Percentiles rank a stretch among this genome's conserved stretches.
Conservation (phyloP, 2,888 invertebrate species). For the Caenorhabditis japonica region DNA sequence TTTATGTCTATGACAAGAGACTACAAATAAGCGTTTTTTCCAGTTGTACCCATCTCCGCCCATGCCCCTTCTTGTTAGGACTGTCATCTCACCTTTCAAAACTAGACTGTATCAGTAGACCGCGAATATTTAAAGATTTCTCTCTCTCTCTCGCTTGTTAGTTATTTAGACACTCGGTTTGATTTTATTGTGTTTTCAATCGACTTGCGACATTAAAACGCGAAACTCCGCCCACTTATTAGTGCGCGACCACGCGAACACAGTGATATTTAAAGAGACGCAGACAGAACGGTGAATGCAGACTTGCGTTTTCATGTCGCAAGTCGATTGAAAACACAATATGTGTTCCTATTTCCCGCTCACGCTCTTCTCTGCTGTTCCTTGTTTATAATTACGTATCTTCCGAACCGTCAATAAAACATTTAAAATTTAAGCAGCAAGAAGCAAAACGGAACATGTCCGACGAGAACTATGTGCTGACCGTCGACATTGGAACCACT, state of each 20-base stretch:
- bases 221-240: conserved; percentile 1
- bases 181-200: too few relatives aligned
- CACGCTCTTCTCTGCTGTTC: too few relatives aligned
- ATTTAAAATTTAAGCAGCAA: too few relatives aligned
- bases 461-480: conserved; percentile 43
- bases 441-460: too few relatives aligned
- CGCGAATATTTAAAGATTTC: conserved; percentile 40
- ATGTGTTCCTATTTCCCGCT: conserved; percentile 7
- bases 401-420: too few relatives aligned
- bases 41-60: conserved; percentile 27
- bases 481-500: conserved; percentile 73
- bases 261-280: too few relatives aligned
- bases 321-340: too few relatives aligned
- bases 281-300: too few relatives aligned
- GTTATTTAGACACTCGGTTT: conserved; percentile 14
- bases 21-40: conserved; percentile 32
- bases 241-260: too few relatives aligned
- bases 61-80: conserved; percentile 1
- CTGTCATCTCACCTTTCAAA: conserved; percentile 20
- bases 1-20: conserved; percentile 18
- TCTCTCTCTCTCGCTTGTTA: background rate
- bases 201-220: too few relatives aligned
- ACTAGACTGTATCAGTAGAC: conserved; percentile 32
- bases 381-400: too few relatives aligned
- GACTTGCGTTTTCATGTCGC: too few relatives aligned